These are phyloP conservation scores for Aphelenchoides fujianensis DNA, from an alignment of 1,140 invertebrate species.

Conservation along the genomic window DNA sequence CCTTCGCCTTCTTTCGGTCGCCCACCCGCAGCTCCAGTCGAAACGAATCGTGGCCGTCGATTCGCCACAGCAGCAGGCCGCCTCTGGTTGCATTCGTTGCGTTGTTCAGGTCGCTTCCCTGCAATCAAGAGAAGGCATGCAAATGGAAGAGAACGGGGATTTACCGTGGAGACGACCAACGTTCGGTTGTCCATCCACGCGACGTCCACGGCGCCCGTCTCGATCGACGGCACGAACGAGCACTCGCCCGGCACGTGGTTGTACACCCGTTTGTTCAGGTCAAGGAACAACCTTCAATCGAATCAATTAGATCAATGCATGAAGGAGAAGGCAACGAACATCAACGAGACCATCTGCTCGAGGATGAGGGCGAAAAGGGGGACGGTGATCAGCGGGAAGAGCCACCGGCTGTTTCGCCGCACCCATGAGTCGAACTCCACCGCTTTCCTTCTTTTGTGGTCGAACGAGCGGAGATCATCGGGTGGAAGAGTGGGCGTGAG, in stretches of 20 bases:
- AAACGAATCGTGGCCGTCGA: not conserved
- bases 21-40: not conserved
- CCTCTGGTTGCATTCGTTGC: conserved; percentile 20
- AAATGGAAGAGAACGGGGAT: not conserved
- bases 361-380: not conserved
- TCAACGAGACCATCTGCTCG: not conserved
- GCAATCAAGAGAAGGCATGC: not conserved
- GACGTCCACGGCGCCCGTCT: conserved; percentile 20
- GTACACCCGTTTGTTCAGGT: conserved; percentile 29
- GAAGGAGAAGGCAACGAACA: not conserved
- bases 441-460: too few species aligned
- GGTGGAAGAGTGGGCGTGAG: too few species aligned
- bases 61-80: not conserved
- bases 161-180: not conserved
- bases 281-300: conserved; percentile 6
- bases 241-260: conserved; percentile 32
- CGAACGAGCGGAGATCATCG: too few species aligned
- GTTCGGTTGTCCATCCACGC: not conserved
- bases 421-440: not conserved
- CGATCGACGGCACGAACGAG: not conserved
- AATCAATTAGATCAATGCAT: not conserved
- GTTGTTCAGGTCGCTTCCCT: conserved; percentile 24
- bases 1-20: not conserved
- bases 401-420: not conserved
- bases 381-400: not conserved